phyloP scores from a whole-genome alignment of 2,888 invertebrate species.

The Euzophera pinguis region DNA sequence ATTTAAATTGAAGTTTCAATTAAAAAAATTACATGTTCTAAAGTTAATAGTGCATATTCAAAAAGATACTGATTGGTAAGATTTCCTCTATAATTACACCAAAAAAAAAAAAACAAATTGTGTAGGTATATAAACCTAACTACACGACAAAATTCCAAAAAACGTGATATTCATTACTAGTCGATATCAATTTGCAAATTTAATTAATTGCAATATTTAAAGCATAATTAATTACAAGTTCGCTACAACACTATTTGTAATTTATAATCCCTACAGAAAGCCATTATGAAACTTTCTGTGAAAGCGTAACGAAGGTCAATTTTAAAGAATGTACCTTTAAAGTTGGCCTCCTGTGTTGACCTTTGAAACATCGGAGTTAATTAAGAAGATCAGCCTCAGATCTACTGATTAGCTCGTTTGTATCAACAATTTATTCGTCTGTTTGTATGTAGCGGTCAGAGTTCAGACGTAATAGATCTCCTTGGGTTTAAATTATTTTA shows the following conservation, averaged over 20 bases:
- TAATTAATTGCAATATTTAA: too few species aligned
- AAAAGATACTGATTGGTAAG: too few species aligned
- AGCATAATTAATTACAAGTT: too few species aligned
- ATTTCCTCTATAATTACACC: too few species aligned
- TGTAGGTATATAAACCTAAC: background rate
- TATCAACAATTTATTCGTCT: constrained; percentile 4
- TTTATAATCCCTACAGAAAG: too few species aligned
- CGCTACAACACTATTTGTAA: too few species aligned
- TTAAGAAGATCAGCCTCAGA: background rate
- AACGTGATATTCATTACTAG: too few species aligned
- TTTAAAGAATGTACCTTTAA: background rate
- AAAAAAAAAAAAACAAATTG: too few species aligned
- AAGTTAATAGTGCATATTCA: too few species aligned
- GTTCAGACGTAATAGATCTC: constrained; percentile 1
- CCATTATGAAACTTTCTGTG: background rate
- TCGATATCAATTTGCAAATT: too few species aligned
- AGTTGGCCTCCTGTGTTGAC: background rate
- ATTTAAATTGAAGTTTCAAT: too few species aligned
- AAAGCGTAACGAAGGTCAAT: background rate
- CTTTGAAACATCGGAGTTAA: background rate
- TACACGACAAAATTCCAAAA: background rate
- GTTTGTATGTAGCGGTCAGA: background rate
- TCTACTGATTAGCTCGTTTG: constrained; percentile 1
- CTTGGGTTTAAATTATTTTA: background rate
- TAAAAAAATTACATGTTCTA: too few species aligned